Conservation (phyloP, 64 coral and sea anemone genomes). For the Porites lutea region DNA sequence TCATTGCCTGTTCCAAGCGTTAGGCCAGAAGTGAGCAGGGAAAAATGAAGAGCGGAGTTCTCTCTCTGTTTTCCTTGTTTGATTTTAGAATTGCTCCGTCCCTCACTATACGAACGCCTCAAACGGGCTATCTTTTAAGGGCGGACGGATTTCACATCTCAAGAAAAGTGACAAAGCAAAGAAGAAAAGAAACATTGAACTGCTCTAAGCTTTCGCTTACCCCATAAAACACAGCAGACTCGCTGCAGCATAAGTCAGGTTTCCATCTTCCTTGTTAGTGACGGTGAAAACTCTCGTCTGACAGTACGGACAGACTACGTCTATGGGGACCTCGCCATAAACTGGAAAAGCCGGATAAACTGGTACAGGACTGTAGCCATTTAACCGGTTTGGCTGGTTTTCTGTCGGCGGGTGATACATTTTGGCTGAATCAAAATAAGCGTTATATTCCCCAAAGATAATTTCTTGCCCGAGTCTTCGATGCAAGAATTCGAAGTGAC, state of each 20-base stretch:
- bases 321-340: slow-evolving; percentile 88
- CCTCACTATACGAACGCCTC: too few relatives aligned
- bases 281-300: slow-evolving; percentile 83
- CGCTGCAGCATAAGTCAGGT: slow-evolving; percentile 81
- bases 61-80: too few relatives aligned
- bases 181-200: not conserved
- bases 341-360: slow-evolving; percentile 36
- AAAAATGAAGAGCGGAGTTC: too few relatives aligned
- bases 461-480: not conserved
- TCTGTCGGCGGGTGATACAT: slow-evolving; percentile 71
- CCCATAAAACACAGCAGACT: slow-evolving; percentile 82
- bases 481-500: not conserved
- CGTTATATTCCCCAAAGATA: not conserved
- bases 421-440: not conserved
- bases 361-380: slow-evolving; percentile 12
- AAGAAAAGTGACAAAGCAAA: too few relatives aligned
- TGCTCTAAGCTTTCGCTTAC: slow-evolving; percentile 34
- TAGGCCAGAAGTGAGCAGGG: too few relatives aligned
- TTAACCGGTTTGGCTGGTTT: slow-evolving; percentile 41
- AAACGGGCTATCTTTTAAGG: too few relatives aligned
- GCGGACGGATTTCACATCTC: too few relatives aligned
- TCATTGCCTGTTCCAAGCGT: too few relatives aligned
- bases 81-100: too few relatives aligned
- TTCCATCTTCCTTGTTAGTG: slow-evolving; percentile 84
- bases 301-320: slow-evolving; percentile 85